Conservation (phyloP, 2,888 invertebrate species). For the Crossocerus cetratus region DNA sequence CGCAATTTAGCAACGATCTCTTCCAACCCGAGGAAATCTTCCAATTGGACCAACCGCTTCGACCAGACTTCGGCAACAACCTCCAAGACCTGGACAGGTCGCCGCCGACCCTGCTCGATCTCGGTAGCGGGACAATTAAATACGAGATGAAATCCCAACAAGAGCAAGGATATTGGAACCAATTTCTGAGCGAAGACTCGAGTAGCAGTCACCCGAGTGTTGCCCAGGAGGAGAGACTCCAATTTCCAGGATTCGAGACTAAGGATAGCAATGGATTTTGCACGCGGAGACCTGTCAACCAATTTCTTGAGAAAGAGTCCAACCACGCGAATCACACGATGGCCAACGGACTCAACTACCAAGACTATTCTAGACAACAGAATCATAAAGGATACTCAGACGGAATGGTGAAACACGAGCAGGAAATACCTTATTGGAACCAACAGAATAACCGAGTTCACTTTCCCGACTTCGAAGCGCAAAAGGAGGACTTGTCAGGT, state of each 20-base stretch:
- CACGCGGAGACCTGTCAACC: conserved; percentile 48
- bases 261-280: conserved; percentile 57
- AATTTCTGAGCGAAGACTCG: conserved; percentile 74
- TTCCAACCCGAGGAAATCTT: conserved; percentile 89
- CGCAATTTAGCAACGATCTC: conserved; percentile 81
- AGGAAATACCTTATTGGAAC: conserved; percentile 61
- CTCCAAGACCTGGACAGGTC: conserved; percentile 79
- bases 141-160: conserved; percentile 78
- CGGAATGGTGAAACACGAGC: conserved; percentile 47
- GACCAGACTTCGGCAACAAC: conserved; percentile 80
- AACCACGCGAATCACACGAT: conserved; percentile 46
- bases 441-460: conserved; percentile 60
- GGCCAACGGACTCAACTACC: conserved; percentile 43
- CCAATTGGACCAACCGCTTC: conserved; percentile 85
- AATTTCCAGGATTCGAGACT: conserved; percentile 65
- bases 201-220: conserved; percentile 73
- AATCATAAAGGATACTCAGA: conserved; percentile 51
- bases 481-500: conserved; percentile 41
- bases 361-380: conserved; percentile 50
- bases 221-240: conserved; percentile 77
- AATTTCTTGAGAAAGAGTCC: conserved; percentile 56
- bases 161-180: conserved; percentile 77
- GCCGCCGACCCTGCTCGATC: conserved; percentile 84
- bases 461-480: conserved; percentile 58
- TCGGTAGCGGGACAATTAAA: conserved; percentile 85